Evolutionary conservation across 2,113 vertebrate genomes (phyloP), one percentile per base, ranked within the genome.

Genomic region (Chaetorhynchus papuensis): DNA sequence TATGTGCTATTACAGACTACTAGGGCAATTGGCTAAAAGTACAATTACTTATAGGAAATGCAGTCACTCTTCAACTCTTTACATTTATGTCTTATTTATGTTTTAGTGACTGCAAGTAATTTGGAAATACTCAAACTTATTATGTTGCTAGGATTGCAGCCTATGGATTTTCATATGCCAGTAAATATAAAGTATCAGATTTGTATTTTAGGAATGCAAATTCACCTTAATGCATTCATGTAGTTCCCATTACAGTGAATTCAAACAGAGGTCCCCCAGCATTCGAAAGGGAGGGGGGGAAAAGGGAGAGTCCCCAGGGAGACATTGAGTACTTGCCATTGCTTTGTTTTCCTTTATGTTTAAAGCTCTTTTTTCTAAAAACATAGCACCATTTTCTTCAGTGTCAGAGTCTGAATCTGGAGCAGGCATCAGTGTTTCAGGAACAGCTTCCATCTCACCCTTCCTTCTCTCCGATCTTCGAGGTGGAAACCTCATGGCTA

Each of bases 261-360:
- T 3, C 79, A 49, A 87, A 82, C 17, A 75, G 52, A 59, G 24
- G 13, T 47, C 8, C 39, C 28, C 8, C 39, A 44, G 49, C 21
- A 74, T 27, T 52, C 6, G 7, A 41, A 30, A 17, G 22, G 7
- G 23, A 33, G 45, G 15, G 39, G 52, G 9, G 5, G 7, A 30
- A 56, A 61, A 59, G 14, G 19, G 26, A 19, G 9, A 15, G 15
- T 5, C 14, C 50, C 42, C 7, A 74, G 19, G 28, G 27, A 71
- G 16, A 63, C 35, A 85, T 0, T 15, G 27, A 88, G 28, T 81
- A 97, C 97, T 77, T 98, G 99, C 99, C 99, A 99, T 99, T 71
- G 98, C 99, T 97, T 99, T 99, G 97, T 99, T 99, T 96, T 99
- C 99, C 94, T 99, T 99, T 95, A 99, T 99, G 93, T 99, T 99